phyloP scores from a whole-genome alignment of 2,113 vertebrate species.

The Alosa alosa region DNA sequence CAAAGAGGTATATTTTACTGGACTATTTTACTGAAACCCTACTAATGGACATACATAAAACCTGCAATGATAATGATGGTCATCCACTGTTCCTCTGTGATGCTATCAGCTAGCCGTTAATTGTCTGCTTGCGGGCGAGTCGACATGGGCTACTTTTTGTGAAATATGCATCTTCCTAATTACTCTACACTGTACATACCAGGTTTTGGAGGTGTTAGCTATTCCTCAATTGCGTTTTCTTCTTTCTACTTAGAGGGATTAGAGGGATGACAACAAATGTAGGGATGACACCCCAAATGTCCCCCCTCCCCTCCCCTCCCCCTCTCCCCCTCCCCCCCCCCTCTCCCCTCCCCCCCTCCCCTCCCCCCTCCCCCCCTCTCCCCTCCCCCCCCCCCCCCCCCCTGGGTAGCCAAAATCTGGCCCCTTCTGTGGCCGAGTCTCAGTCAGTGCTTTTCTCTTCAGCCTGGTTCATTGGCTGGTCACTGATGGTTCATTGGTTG shows the following conservation, averaged over 20 bases:
- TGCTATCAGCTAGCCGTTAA: neutral
- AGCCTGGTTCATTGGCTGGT: neutral
- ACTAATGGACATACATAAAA: neutral
- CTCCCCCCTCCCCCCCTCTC: fast-evolving
- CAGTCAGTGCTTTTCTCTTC: neutral
- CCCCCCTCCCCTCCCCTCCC: no score
- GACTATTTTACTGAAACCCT: neutral
- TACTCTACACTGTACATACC: neutral
- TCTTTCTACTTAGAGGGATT: no score
- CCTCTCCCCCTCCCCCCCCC: no score
- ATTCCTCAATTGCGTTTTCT: neutral
- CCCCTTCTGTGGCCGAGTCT: neutral
- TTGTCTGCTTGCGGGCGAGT: neutral
- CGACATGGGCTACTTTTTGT: neutral
- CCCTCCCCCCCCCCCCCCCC: no score
- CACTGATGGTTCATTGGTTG: neutral
- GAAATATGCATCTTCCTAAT: neutral
- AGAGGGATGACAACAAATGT: no score
- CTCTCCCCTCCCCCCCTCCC: no score
- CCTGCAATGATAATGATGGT: neutral
- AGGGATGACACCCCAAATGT: no score
- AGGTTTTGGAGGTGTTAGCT: neutral
- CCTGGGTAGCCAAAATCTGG: neutral
- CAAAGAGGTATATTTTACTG: neutral
- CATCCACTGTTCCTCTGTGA: neutral